Base-by-base conservation (phyloP, 2,113 vertebrate species). In the Cnemophilus loriae region DNA sequence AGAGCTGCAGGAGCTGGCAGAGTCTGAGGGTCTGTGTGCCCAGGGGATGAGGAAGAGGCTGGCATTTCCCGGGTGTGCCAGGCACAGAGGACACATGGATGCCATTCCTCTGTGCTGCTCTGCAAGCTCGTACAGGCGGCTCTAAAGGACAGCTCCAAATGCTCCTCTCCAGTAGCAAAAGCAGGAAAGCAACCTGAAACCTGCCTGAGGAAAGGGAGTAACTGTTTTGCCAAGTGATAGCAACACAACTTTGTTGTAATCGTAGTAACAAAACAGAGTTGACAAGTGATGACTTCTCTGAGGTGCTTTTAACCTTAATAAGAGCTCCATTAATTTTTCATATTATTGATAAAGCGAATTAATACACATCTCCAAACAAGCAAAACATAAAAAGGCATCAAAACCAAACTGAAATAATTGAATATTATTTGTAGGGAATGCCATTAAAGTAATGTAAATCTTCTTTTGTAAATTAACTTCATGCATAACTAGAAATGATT, bases 281-380 rank as follows among this genome's bases (percentile, higher is more conserved):
- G 85, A 86, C 81, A 92, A 93, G 24, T 42, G 46, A 94, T 59
- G 42, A 39, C 87, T 95, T 91, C 88, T 95, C 94, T 93, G 73
- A 97, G 94, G 88, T 95, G 86, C 75, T 96, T 95, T 97, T 95
- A 93, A 90, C 90, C 76, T 96, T 97, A 95, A 92, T 95, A 97
- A 97, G 76, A 94, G 91, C 96, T 93, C 92, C 87, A 94, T 97
- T 96, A 96, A 84, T 94, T 80, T 97, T 96, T 96, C 79, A 87
- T 96, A 95, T 93, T 95, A 97, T 93, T 95, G 93, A 97, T 97
- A 96, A 97, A 95, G 75, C 73, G 96, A 97, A 96, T 97, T 79
- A 97, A 96, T 82, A 93, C 57, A 39, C 52, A 86, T 88, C 75
- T 91, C 81, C 83, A 91, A 94, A 81, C 60, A 96, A 94, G 69